Conservation (phyloP, 2,113 vertebrate species). For the Lepus americanus region DNA sequence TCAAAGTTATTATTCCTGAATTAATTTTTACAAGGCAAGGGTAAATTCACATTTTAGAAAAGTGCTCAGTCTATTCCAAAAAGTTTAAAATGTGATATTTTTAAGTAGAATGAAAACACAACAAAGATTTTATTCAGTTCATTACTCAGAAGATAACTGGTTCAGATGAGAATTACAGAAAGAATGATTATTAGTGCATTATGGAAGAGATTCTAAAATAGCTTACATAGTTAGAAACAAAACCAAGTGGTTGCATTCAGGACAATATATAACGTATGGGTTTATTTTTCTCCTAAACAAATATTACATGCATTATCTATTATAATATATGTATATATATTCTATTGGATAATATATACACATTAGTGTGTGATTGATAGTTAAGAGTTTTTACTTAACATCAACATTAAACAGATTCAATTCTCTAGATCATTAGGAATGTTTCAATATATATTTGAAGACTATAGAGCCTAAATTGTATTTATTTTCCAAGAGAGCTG, state of each 20-base stretch:
- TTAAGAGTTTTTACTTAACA: not conserved
- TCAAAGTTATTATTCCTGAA: not conserved
- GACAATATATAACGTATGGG: not conserved
- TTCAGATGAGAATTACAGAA: conserved; percentile 8
- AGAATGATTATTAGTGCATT: not conserved
- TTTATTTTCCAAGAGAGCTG: not conserved
- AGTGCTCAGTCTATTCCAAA: not conserved
- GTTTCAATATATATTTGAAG: not conserved
- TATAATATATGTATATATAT: not conserved
- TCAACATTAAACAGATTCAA: not conserved
- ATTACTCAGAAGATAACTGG: not conserved
- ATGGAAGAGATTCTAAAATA: not conserved
- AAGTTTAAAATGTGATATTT: not conserved
- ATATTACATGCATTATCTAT: not conserved
- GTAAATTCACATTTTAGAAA: not conserved
- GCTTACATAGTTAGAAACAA: not conserved
- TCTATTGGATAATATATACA: not conserved
- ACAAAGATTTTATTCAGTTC: not conserved
- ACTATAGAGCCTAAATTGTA: not conserved
- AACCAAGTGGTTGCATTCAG: not conserved
- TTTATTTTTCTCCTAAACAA: not conserved
- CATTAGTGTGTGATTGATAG: not conserved
- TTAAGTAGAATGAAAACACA: not conserved
- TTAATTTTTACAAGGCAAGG: not conserved
- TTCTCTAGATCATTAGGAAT: not conserved